Conservation (phyloP, 2,797 vertebrate species). For the Argyrosomus regius region DNA sequence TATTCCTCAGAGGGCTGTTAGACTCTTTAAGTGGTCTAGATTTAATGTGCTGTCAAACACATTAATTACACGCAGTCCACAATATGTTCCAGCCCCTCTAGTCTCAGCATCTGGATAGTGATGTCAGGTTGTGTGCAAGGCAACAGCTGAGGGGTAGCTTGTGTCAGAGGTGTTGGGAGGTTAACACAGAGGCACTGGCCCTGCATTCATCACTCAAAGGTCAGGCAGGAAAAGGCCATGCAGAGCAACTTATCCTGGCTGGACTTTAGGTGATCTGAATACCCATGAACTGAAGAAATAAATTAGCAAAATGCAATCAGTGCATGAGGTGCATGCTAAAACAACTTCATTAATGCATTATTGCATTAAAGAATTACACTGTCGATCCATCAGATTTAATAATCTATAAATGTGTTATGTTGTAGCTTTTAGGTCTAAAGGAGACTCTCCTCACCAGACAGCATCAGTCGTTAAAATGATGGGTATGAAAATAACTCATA, state of each 20-base stretch:
- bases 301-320: conserved; percentile 17
- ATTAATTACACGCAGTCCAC: conserved; percentile 66
- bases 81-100: conserved; percentile 19
- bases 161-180: conserved; percentile 56
- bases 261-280: conserved; percentile 59
- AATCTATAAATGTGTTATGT: background rate
- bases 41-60: conserved; percentile 64
- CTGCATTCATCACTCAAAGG: conserved; percentile 72
- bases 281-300: conserved; percentile 29
- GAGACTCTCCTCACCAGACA: background rate
- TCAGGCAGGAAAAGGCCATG: conserved; percentile 59
- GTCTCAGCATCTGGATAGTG: conserved; percentile 35
- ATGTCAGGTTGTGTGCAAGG: conserved; percentile 18
- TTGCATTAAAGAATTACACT: conserved; percentile 33
- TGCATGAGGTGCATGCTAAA: conserved; percentile 2
- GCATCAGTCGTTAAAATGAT: background rate
- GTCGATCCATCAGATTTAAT: conserved; percentile 18
- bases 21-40: conserved; percentile 26
- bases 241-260: conserved; percentile 50
- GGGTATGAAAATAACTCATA: too few species aligned
- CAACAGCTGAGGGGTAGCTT: conserved; percentile 28
- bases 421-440: background rate
- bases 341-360: background rate
- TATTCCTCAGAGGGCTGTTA: conserved; percentile 39
- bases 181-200: conserved; percentile 60